Conservation (phyloP, 2,113 vertebrate genomes). For the pig (Sus scrofa) region DNA sequence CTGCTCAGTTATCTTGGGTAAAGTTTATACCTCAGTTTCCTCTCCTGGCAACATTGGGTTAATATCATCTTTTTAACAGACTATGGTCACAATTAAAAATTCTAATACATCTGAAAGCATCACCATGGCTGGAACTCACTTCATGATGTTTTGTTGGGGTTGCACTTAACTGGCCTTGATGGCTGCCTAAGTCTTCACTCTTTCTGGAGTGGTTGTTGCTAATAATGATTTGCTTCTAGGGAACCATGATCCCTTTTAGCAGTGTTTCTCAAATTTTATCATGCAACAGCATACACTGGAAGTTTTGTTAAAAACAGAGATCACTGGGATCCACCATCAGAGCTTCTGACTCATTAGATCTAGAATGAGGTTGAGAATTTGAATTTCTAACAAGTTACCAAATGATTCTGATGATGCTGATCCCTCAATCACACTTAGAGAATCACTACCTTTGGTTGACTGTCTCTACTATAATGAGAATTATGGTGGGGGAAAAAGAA, state of each 20-base stretch:
- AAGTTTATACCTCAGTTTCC: not conserved
- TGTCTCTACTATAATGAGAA: not conserved
- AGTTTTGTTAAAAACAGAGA: not conserved
- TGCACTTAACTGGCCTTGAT: not conserved
- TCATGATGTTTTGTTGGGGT: not conserved
- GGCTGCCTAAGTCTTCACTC: not conserved
- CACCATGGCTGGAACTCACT: not conserved
- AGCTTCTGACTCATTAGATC: not conserved
- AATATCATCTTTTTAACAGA: constrained; percentile 1
- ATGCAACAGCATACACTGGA: not conserved
- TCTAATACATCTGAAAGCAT: not conserved
- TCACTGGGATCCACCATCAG: not conserved
- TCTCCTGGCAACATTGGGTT: not conserved
- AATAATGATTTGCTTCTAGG: not conserved
- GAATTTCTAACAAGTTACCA: not conserved
- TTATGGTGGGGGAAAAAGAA: not conserved
- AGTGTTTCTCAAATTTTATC: not conserved
- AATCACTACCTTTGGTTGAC: not conserved
- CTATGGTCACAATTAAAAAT: not conserved
- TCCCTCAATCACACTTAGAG: not conserved
- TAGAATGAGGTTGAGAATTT: not conserved
- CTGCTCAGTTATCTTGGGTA: not conserved
- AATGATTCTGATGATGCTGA: not conserved
- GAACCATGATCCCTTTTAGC: not conserved
- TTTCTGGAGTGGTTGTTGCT: not conserved